These are phyloP conservation scores for Rhagoletis zephyria DNA, from an alignment of 1,140 invertebrate genomes.

Conservation along the genomic window DNA sequence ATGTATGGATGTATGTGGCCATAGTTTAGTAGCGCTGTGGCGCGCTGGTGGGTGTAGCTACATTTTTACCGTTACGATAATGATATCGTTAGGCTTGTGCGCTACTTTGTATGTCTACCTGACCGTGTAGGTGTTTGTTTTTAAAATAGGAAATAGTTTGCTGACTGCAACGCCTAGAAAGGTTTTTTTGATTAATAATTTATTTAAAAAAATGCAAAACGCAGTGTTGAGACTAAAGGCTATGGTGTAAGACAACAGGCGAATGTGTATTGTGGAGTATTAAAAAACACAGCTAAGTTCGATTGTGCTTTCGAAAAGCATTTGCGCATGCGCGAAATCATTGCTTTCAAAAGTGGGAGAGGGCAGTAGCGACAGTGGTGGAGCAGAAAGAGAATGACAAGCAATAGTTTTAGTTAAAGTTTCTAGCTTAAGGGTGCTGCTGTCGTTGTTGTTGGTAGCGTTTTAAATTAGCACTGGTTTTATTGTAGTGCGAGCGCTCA, in stretches of 20 bases:
- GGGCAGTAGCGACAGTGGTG: background rate
- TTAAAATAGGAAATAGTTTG: background rate
- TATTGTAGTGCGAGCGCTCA: background rate
- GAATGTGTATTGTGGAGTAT: background rate
- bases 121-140: constrained; percentile 22
- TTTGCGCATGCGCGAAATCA: background rate
- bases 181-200: background rate
- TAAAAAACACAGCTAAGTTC: background rate
- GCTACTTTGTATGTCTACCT: background rate
- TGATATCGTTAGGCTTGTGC: background rate
- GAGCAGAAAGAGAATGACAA: constrained; percentile 6
- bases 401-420: constrained; percentile 13
- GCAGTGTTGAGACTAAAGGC: background rate
- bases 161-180: background rate
- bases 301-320: background rate
- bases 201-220: constrained; percentile 36
- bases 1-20: too few relatives aligned
- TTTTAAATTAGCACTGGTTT: background rate
- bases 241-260: background rate
- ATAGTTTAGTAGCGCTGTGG: background rate
- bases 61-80: constrained; percentile 38
- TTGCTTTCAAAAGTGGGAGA: background rate
- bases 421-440: background rate
- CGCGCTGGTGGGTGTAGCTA: background rate
- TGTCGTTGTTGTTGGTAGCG: background rate